These are phyloP conservation scores for Pempheris klunzingeri DNA, from an alignment of 2,797 vertebrate genomes.

Conservation along the genomic window DNA sequence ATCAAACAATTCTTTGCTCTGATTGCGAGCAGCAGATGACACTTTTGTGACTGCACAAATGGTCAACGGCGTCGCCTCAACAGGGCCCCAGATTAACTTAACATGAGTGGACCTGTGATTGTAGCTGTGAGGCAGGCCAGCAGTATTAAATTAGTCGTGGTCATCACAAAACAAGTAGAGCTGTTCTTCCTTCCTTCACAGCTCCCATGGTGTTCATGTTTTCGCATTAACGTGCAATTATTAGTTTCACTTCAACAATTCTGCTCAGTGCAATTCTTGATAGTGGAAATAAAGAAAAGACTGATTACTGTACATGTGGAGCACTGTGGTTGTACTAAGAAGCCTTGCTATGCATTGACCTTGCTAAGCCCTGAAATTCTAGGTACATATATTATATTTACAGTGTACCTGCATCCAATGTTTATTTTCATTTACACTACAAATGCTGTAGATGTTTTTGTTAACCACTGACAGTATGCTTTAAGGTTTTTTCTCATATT, in stretches of 20 bases:
- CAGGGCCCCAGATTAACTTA: too few species aligned
- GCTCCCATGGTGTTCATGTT: slow-evolving; percentile 4
- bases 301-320: slow-evolving; percentile 22
- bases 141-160: too few species aligned
- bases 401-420: slow-evolving; percentile 51
- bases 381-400: slow-evolving; percentile 60
- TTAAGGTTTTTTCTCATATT: too few species aligned
- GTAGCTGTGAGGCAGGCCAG: too few species aligned
- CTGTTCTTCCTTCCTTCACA: slow-evolving; percentile 7
- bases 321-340: slow-evolving; percentile 39
- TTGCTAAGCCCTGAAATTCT: slow-evolving; percentile 28
- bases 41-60: too few species aligned
- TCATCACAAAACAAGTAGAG: too few species aligned
- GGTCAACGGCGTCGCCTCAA: too few species aligned
- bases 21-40: background rate
- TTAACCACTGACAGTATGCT: slow-evolving; percentile 53
- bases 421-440: slow-evolving; percentile 65
- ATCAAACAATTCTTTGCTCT: slow-evolving; percentile 1
- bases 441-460: slow-evolving; percentile 39
- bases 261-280: slow-evolving; percentile 23
- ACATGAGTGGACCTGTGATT: too few species aligned
- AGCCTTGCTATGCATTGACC: slow-evolving; percentile 59
- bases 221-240: slow-evolving; percentile 37
- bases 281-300: background rate
- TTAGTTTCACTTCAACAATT: background rate